These are phyloP conservation scores for Plectrocnemia conspersa DNA, from an alignment of 1,140 invertebrate genomes.

Conservation along the genomic window DNA sequence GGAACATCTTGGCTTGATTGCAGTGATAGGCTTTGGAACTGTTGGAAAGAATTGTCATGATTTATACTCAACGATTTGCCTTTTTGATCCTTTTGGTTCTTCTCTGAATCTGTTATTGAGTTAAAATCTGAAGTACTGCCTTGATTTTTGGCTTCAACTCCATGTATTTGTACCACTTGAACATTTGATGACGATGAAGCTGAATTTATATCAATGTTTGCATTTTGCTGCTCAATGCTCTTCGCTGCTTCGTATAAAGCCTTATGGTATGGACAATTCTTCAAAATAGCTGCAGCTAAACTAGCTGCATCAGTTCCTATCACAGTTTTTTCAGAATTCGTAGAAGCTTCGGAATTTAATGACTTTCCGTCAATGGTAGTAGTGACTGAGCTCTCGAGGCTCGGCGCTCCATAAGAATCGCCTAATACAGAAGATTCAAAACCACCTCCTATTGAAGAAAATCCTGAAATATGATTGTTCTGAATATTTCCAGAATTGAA, in stretches of 20 bases:
- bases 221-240: slow-evolving; percentile 40
- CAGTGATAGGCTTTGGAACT: slow-evolving; percentile 30
- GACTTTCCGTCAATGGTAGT: slow-evolving; percentile 41
- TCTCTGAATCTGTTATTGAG: slow-evolving; percentile 37
- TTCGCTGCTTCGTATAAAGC: slow-evolving; percentile 48
- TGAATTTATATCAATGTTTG: slow-evolving; percentile 39
- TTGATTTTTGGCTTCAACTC: slow-evolving; percentile 33
- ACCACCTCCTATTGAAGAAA: slow-evolving; percentile 41
- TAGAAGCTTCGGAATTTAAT: slow-evolving; percentile 14
- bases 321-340: neutral
- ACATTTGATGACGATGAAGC: slow-evolving; percentile 25
- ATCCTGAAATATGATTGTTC: slow-evolving; percentile 21
- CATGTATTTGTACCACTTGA: slow-evolving; percentile 31
- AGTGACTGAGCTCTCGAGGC: slow-evolving; percentile 41
- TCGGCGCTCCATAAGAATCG: slow-evolving; percentile 48
- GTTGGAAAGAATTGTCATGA: slow-evolving; percentile 18
- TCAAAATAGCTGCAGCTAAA: slow-evolving; percentile 48
- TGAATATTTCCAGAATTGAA: slow-evolving; percentile 38
- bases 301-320: slow-evolving; percentile 44
- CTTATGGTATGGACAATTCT: slow-evolving; percentile 51
- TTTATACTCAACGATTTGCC: slow-evolving; percentile 40
- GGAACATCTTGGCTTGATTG: slow-evolving; percentile 27
- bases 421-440: slow-evolving; percentile 49
- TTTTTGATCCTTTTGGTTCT: slow-evolving; percentile 37
- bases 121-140: slow-evolving; percentile 15